A percentile compares a stretch with the other conserved stretches of the same genome.
Conservation (phyloP, 92 coral and sea anemone species). For the Epizoanthus fatuus region DNA sequence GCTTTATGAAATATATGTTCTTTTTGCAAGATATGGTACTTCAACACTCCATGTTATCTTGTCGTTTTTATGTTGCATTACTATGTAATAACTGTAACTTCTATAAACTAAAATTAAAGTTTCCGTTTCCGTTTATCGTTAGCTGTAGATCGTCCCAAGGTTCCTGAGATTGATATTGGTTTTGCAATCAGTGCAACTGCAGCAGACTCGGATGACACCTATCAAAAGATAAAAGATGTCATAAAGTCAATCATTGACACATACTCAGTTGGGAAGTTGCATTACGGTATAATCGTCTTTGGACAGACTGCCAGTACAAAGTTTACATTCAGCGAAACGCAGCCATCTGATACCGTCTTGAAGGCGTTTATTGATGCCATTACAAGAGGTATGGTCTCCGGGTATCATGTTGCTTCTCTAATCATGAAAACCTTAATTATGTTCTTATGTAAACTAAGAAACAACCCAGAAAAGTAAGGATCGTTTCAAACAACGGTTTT, state of each 20-base stretch:
- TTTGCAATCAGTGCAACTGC: constrained; percentile 62
- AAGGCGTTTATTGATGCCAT: constrained; percentile 41
- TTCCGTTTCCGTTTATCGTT: neutral
- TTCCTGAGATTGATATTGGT: constrained; percentile 53
- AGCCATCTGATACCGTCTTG: constrained; percentile 18
- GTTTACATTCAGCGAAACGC: constrained; percentile 31
- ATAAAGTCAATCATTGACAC: constrained; percentile 49
- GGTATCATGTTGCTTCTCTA: too few relatives aligned
- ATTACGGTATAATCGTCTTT: constrained; percentile 51
- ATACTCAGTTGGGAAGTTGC: constrained; percentile 49
- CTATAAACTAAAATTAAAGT: too few relatives aligned
- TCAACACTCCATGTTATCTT: too few relatives aligned
- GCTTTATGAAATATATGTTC: too few relatives aligned
- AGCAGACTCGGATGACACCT: constrained; percentile 28
- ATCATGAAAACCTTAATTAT: too few relatives aligned
- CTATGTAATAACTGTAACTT: too few relatives aligned
- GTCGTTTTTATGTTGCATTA: too few relatives aligned
- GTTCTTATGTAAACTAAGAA: too few relatives aligned
- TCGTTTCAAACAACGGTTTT: too few relatives aligned
- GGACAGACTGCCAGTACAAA: constrained; percentile 51
- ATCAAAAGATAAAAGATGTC: constrained; percentile 44
- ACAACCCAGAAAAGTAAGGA: too few relatives aligned
- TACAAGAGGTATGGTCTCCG: constrained; percentile 9
- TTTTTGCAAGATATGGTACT: too few relatives aligned
- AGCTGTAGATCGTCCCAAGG: constrained; percentile 30